A percentile compares a stretch with the other conserved stretches of the same genome.
Evolutionary conservation across 2,113 vertebrate species (phyloP).

Genomic region (Caracal caracal): DNA sequence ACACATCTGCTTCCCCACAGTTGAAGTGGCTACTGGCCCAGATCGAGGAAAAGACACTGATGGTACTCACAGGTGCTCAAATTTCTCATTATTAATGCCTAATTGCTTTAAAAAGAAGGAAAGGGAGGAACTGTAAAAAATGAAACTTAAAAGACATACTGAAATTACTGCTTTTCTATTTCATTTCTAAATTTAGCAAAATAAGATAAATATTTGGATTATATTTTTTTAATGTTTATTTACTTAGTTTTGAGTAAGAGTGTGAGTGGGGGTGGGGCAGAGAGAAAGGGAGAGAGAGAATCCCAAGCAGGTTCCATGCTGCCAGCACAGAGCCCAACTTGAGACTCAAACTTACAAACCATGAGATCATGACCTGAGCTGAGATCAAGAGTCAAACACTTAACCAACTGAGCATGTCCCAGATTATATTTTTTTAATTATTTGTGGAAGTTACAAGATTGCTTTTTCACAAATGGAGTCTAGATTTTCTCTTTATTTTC

Average conservation of each 20-base stretch:
- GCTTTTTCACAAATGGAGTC: not conserved
- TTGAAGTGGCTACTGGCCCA: not conserved
- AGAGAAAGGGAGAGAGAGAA: too few species aligned
- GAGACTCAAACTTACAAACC: too few species aligned
- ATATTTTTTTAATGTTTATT: not conserved
- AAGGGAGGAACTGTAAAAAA: not conserved
- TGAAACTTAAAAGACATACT: not conserved
- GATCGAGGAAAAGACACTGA: not conserved
- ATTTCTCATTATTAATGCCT: not conserved
- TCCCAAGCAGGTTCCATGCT: too few species aligned
- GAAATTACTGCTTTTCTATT: not conserved
- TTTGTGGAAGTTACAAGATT: not conserved
- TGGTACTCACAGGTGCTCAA: not conserved
- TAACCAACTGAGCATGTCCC: too few species aligned
- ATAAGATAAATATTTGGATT: not conserved
- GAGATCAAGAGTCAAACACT: too few species aligned
- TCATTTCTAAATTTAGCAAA: slow-evolving; percentile 29
- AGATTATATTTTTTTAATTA: not conserved
- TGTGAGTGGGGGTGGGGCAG: too few species aligned
- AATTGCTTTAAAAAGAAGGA: not conserved
- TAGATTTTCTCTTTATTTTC: not conserved
- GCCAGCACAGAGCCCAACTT: too few species aligned
- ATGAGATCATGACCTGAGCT: too few species aligned
- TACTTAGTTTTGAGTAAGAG: too few species aligned
- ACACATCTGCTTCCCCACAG: not conserved